phyloP scores from a whole-genome alignment of 2,113 vertebrate genomes.

The Hydrochoerus hydrochaeris region DNA sequence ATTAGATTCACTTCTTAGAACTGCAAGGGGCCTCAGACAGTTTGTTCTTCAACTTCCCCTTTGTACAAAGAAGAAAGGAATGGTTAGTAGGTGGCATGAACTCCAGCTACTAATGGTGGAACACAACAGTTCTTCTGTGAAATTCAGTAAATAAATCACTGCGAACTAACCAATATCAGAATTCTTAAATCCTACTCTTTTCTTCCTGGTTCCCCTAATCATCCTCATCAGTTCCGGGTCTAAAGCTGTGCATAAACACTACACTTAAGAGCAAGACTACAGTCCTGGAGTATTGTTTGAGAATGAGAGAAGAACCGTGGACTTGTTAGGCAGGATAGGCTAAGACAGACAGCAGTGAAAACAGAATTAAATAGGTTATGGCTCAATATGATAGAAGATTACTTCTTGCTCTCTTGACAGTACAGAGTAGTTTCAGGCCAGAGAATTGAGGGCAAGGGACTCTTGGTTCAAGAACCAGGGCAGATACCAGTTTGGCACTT shows the following conservation, averaged over 20 bases:
- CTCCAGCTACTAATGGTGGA: not conserved
- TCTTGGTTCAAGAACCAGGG: not conserved
- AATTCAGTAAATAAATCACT: not conserved
- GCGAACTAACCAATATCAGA: not conserved
- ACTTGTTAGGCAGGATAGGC: not conserved
- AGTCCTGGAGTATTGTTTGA: not conserved
- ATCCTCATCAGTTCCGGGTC: not conserved
- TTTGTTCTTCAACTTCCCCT: not conserved
- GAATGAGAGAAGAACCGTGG: not conserved
- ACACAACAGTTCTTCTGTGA: not conserved
- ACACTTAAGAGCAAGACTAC: not conserved
- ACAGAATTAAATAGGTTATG: not conserved
- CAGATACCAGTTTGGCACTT: not conserved
- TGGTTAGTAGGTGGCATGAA: not conserved
- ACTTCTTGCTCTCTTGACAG: not conserved
- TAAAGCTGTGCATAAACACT: not conserved
- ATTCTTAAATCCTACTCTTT: not conserved
- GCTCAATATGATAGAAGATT: not conserved
- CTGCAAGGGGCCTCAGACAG: not conserved
- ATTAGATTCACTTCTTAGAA: not conserved
- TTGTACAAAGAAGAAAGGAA: not conserved
- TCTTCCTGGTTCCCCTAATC: not conserved
- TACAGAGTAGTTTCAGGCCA: not conserved
- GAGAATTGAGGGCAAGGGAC: fast-evolving
- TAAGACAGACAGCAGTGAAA: not conserved